These are phyloP conservation scores for Ataeniobius toweri DNA, from an alignment of 2,797 vertebrate species.

Conservation along the genomic window DNA sequence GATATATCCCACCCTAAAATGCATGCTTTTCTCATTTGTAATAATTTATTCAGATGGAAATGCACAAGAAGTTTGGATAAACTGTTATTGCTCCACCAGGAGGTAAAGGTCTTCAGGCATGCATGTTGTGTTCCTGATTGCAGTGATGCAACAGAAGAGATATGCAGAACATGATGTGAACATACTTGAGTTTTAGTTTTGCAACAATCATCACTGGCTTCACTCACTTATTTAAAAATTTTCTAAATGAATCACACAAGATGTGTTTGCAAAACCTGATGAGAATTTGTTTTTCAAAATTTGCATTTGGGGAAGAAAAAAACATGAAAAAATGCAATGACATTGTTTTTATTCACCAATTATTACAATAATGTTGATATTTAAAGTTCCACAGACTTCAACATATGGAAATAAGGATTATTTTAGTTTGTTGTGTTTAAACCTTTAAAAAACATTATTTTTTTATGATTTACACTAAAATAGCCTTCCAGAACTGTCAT, in stretches of 20 bases:
- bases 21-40: slow-evolving; percentile 13
- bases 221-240: not conserved
- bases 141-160: not conserved
- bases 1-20: slow-evolving; percentile 34
- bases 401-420: not conserved
- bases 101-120: slow-evolving; percentile 16
- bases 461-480: not conserved
- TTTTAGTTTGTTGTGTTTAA: not conserved
- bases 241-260: not conserved
- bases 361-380: not conserved
- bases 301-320: not conserved
- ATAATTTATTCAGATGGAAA: not conserved
- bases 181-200: not conserved
- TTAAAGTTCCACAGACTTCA: not conserved
- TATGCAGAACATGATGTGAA: not conserved
- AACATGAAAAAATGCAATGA: not conserved
- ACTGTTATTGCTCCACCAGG: not conserved
- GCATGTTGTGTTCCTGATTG: slow-evolving; percentile 12
- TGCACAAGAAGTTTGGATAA: not conserved
- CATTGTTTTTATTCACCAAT: not conserved
- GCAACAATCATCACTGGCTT: not conserved
- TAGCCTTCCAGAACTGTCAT: not conserved
- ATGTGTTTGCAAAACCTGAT: not conserved
- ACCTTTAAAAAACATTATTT: not conserved
- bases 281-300: not conserved